These are phyloP conservation scores for Eurypyga helias DNA, from an alignment of 2,113 vertebrate genomes.

Conservation along the genomic window DNA sequence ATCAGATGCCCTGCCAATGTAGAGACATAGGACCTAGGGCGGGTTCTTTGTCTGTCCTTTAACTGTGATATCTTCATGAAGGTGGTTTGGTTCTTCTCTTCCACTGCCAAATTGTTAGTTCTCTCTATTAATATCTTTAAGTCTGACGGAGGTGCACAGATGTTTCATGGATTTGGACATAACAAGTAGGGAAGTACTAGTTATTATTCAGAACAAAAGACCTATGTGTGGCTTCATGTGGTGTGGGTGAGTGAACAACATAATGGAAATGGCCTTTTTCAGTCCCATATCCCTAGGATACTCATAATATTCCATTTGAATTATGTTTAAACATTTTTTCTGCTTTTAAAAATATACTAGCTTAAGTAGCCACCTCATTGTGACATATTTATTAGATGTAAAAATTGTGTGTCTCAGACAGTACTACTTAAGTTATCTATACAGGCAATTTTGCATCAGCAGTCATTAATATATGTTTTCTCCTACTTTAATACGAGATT, in stretches of 20 bases:
- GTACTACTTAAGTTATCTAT: background rate
- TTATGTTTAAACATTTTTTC: background rate
- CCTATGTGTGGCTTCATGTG: background rate
- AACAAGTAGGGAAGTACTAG: background rate
- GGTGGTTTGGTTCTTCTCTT: background rate
- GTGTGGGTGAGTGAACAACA: background rate
- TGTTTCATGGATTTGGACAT: background rate
- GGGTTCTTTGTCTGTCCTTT: background rate
- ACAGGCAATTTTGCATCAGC: background rate
- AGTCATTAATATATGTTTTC: background rate
- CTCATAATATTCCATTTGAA: background rate
- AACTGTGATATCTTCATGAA: background rate
- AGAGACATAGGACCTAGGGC: background rate
- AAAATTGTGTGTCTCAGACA: background rate
- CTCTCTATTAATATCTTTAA: background rate
- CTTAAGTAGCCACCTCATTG: background rate
- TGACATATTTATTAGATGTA: background rate
- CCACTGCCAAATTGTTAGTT: rapidly evolving
- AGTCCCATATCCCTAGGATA: background rate
- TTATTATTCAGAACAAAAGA: background rate
- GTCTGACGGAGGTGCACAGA: background rate
- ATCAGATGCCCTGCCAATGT: background rate
- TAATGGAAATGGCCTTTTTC: background rate
- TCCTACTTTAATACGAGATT: background rate
- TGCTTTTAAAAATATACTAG: background rate